Percentiles rank a stretch among this genome's conserved stretches.
These are phyloP conservation scores for Resseliella maxima DNA, from an alignment of 2,888 invertebrate species.

Conservation along the genomic window DNA sequence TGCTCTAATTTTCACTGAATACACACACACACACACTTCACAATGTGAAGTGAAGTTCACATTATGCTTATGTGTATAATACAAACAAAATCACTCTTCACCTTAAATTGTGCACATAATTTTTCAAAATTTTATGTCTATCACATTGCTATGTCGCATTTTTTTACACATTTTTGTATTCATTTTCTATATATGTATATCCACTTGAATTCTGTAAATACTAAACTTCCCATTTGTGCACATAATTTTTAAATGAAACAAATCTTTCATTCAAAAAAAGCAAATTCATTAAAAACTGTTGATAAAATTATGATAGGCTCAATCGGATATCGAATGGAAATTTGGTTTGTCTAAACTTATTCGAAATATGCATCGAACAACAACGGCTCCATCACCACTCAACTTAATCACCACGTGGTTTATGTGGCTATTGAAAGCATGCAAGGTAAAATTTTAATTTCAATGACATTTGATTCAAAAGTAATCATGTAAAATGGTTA, in stretches of 20 bases:
- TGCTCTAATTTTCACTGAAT: too few relatives aligned
- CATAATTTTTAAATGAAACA: not conserved
- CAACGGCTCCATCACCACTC: conserved; percentile 96
- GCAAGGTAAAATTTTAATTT: conserved; percentile 72
- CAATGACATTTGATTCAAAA: too few relatives aligned
- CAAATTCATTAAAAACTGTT: not conserved
- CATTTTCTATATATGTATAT: not conserved
- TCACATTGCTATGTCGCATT: not conserved
- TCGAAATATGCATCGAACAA: conserved; percentile 97
- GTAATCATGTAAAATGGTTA: not conserved
- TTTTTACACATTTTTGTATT: not conserved
- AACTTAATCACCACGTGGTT: conserved; percentile 96
- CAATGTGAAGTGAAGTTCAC: too few relatives aligned
- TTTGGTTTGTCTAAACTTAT: conserved; percentile 98
- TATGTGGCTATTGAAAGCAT: conserved; percentile 83
- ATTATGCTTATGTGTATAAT: not conserved
- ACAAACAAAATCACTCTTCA: not conserved
- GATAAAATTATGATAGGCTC: conserved; percentile 75
- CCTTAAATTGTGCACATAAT: not conserved
- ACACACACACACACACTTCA: too few relatives aligned
- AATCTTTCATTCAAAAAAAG: not conserved
- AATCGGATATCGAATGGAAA: conserved; percentile 99
- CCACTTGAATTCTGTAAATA: not conserved
- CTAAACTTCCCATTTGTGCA: not conserved
- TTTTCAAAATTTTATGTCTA: not conserved